Evolutionary conservation across 2,888 invertebrate genomes (phyloP), one percentile per base, ranked within the genome.

Genomic region (Eupsilia transversa): DNA sequence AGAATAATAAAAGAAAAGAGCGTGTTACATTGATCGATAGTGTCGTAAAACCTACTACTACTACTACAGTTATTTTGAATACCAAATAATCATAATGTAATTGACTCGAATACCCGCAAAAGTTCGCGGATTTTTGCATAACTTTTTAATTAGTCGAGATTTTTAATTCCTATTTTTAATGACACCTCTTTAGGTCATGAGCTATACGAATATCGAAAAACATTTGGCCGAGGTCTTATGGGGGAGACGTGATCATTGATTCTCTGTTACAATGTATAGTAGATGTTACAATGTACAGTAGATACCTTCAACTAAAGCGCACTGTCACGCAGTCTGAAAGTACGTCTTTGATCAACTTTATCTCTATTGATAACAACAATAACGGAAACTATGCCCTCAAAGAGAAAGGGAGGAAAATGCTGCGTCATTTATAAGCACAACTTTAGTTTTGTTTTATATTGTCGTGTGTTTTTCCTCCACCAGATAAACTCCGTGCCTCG

Each of bases 381-480:
- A 71, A 72, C 78, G 70, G 52, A 71, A 74, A 79, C 74, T 83
- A 74, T 67, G 43, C 30, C 52, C 49, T 70, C 60, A 71, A 52
- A 67, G 33, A 20, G 61, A 60, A 59, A 64, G 64, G 71, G 69
- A 78, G 60, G 46, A 66, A 66, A 69, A 49, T 30, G 80, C 71
- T 61, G 68, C 68, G 68, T 82, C 80, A 65, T 72, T 69, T 74
- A 57, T 74, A 57, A 79, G 63, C 67, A 65, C 35, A 66, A 83
- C 67, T 82, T 79, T 78, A 72, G 79, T 83, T 83, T 83, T 83
- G 67, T 83, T 79, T 83, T 74, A 83, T 79, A 70, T 63, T 63
- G 79, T 78, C 69, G 33, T 63, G 30, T 66, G 71, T 82, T 79
- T 78, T 83, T 69, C 71, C 57, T 57, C 46, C 14, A 30, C 60